Conservation (phyloP, 2,113 vertebrate species). For the Desmodus rotundus region DNA sequence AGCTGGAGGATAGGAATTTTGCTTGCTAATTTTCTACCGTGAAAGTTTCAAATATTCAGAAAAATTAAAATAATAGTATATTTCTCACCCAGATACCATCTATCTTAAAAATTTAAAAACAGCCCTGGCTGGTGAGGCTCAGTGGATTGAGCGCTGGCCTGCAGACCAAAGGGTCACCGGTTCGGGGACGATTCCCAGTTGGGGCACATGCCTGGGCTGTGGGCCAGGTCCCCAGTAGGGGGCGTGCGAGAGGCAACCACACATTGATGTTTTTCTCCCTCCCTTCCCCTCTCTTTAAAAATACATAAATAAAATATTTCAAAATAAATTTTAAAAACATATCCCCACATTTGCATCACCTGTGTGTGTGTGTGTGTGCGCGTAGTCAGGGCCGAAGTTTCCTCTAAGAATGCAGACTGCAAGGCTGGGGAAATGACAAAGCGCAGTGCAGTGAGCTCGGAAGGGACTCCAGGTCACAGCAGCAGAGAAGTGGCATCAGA, state of each 20-base stretch:
- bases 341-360: not conserved
- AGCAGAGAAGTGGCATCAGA: not conserved
- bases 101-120: not conserved
- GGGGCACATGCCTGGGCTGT: too few relatives aligned
- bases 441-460: not conserved
- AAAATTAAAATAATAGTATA: not conserved
- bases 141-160: too few relatives aligned
- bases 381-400: accelerated
- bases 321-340: too few relatives aligned
- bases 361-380: not conserved
- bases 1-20: not conserved
- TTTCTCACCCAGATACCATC: not conserved
- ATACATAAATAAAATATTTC: too few relatives aligned
- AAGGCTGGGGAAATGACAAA: not conserved
- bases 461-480: not conserved
- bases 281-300: too few relatives aligned
- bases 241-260: too few relatives aligned
- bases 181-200: too few relatives aligned
- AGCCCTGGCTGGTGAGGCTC: too few relatives aligned
- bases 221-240: too few relatives aligned
- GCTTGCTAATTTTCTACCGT: not conserved
- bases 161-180: too few relatives aligned
- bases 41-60: not conserved
- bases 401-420: not conserved
- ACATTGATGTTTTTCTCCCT: too few relatives aligned